phyloP scores from a whole-genome alignment of 1,140 invertebrate genomes.

The Drosophila biarmipes region DNA sequence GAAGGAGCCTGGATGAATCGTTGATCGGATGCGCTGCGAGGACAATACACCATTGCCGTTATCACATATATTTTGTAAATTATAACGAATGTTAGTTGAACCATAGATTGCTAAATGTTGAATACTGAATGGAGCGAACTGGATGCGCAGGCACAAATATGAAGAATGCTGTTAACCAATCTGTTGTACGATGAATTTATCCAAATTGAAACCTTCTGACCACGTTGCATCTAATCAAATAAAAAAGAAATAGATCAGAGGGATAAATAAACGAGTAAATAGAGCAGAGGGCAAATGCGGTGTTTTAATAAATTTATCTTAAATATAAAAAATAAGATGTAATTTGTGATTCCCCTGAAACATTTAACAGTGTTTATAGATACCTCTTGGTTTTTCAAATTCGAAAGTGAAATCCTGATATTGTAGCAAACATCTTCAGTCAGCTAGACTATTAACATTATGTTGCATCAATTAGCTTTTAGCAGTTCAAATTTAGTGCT shows the following conservation, averaged over 20 bases:
- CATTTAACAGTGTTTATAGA: too few species aligned
- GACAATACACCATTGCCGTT: conserved; percentile 54
- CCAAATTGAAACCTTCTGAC: conserved; percentile 48
- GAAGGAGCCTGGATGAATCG: conserved; percentile 3
- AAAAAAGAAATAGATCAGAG: conserved; percentile 15
- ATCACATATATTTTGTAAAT: conserved; percentile 39
- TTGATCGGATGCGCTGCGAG: conserved; percentile 23
- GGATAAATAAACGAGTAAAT: conserved; percentile 30
- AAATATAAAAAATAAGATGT: too few species aligned
- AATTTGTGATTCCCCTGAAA: too few species aligned
- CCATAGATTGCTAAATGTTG: conserved; percentile 44
- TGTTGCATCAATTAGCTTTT: neutral
- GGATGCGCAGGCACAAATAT: conserved; percentile 22
- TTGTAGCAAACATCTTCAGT: neutral
- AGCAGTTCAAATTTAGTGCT: neutral
- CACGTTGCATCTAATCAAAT: conserved; percentile 51
- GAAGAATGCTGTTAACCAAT: conserved; percentile 64
- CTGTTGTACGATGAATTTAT: conserved; percentile 73
- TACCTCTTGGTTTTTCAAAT: neutral
- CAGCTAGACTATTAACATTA: neutral
- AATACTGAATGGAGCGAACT: conserved; percentile 44
- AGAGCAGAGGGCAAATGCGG: conserved; percentile 22
- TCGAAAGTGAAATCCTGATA: neutral
- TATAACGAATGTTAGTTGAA: conserved; percentile 35
- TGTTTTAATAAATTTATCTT: neutral